Conservation (phyloP, 2,797 vertebrate genomes). For the Lithobates pipiens region DNA sequence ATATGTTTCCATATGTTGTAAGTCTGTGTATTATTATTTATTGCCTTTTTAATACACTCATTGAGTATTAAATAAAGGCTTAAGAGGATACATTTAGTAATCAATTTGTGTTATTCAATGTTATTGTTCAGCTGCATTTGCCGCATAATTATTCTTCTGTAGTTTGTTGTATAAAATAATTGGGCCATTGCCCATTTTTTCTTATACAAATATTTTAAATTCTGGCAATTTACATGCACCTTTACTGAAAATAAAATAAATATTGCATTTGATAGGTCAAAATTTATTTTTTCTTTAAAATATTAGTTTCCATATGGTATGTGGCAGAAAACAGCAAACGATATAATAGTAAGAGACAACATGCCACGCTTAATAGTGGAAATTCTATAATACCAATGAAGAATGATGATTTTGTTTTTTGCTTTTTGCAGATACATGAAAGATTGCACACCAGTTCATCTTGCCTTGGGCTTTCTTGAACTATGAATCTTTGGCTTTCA, state of each 20-base stretch:
- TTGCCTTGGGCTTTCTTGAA: slow-evolving; percentile 52
- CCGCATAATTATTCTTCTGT: not conserved
- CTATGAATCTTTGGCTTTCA: slow-evolving; percentile 57
- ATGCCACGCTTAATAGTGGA: slow-evolving; percentile 21
- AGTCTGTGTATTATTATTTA: too few relatives aligned
- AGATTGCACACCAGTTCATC: slow-evolving; percentile 34
- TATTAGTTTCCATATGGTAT: slow-evolving; percentile 14
- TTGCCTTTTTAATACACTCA: not conserved
- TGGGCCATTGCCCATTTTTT: not conserved
- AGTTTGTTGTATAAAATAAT: not conserved
- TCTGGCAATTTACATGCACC: not conserved
- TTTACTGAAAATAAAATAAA: not conserved
- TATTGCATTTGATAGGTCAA: not conserved
- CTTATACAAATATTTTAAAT: not conserved
- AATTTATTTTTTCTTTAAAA: not conserved
- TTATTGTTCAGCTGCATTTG: not conserved
- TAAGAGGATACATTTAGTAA: not conserved
- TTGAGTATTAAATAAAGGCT: too few relatives aligned
- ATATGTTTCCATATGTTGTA: too few relatives aligned
- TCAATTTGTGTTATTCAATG: not conserved
- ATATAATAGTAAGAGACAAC: slow-evolving; percentile 23
- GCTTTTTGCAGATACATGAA: slow-evolving; percentile 45
- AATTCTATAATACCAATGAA: slow-evolving; percentile 42
- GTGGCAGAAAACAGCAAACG: not conserved
- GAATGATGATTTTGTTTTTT: slow-evolving; percentile 51